These are phyloP conservation scores for Hypanus sabinus DNA, from an alignment of 2,113 vertebrate species.

Conservation along the genomic window DNA sequence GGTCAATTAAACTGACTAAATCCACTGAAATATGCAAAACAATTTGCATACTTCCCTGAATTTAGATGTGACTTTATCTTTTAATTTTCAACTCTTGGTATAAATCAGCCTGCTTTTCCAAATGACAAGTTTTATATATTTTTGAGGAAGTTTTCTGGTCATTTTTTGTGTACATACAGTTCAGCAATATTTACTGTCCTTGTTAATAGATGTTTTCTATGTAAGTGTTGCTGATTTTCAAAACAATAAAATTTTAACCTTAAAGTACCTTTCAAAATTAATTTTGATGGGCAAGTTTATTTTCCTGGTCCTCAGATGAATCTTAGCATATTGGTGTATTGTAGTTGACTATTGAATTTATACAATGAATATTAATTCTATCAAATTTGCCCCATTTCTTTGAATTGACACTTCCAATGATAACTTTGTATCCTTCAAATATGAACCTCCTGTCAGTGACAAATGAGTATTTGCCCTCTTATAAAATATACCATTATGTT, in stretches of 20 bases:
- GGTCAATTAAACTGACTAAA: conserved; percentile 37
- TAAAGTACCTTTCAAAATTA: background rate
- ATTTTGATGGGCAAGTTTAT: background rate
- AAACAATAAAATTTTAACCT: background rate
- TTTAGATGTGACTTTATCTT: conserved; percentile 17
- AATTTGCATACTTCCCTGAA: background rate
- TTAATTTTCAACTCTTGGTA: conserved; percentile 19
- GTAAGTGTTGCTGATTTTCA: background rate
- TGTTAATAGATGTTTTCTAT: background rate
- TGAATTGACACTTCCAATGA: conserved; percentile 53
- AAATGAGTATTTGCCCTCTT: conserved; percentile 93
- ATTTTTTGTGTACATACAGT: background rate
- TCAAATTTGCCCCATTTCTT: background rate
- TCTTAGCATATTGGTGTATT: background rate
- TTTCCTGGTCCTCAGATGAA: background rate
- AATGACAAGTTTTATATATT: background rate
- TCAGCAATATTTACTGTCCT: background rate
- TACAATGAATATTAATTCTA: background rate
- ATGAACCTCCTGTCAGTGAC: conserved; percentile 77
- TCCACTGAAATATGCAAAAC: conserved; percentile 29
- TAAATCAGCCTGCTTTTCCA: background rate
- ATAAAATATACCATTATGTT: conserved; percentile 99
- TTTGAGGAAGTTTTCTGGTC: conserved; percentile 3
- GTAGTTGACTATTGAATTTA: background rate
- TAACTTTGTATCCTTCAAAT: conserved; percentile 66